Evolutionary conservation across 1,140 invertebrate species (phyloP).

Genomic region (Oncopodura yosiiana): DNA sequence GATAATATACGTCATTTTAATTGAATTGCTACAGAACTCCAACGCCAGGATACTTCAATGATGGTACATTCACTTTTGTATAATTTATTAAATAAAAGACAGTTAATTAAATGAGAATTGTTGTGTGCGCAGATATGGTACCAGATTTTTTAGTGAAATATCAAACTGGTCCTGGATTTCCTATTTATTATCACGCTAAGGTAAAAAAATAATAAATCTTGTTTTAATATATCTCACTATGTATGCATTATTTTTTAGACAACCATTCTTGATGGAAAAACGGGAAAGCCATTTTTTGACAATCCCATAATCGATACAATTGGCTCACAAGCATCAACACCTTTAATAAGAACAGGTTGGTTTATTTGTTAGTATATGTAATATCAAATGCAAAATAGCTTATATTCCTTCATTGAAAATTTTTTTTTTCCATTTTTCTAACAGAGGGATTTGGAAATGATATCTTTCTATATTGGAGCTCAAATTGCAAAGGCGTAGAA

Average conservation of each 20-base stretch:
- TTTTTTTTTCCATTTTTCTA: too few relatives aligned
- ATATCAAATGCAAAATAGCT: too few relatives aligned
- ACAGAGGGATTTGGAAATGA: constrained; percentile 57
- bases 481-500: constrained; percentile 51
- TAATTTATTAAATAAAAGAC: too few relatives aligned
- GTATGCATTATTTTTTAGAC: constrained; percentile 40
- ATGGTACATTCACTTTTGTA: too few relatives aligned
- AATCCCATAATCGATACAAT: constrained; percentile 55
- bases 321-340: constrained; percentile 52
- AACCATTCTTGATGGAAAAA: constrained; percentile 57
- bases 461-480: constrained; percentile 63
- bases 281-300: constrained; percentile 52
- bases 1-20: too few relatives aligned
- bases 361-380: too few relatives aligned
- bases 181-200: constrained; percentile 64
- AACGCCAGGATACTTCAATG: constrained; percentile 69
- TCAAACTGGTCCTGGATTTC: constrained; percentile 61
- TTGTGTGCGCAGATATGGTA: too few relatives aligned
- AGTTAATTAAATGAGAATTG: too few relatives aligned
- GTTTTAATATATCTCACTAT: too few relatives aligned
- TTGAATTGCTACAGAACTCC: constrained; percentile 61
- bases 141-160: constrained; percentile 76
- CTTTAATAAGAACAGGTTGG: constrained; percentile 25
- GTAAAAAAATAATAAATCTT: too few relatives aligned
- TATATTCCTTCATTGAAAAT: too few relatives aligned